Evolutionary conservation across 2,797 vertebrate genomes (phyloP), one percentile per base, ranked within the genome.

Genomic region (Clarias laeviceps): DNA sequence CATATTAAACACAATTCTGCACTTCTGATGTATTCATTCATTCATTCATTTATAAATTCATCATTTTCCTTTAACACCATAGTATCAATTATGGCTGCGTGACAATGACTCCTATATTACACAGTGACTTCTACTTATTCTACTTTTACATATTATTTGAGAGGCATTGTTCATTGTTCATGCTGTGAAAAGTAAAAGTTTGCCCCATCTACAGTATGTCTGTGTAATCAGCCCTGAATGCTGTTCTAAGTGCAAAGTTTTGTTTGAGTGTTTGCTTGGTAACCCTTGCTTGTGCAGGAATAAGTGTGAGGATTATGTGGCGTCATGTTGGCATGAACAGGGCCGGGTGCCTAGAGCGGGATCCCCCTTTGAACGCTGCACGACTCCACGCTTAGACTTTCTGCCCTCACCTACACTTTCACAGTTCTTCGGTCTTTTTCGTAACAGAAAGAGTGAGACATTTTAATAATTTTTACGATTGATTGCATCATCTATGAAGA

Each of bases 321-420:
- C 92, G 90, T 92, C 91, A 91, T 92, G 92, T 94, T 93, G 92
- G 93, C 94, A 93, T 89, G 92, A 93, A 88, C 90, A 89, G 89
- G 76, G 89, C 87, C 91, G 87, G 88, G 80, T 93, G 91, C 90
- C 91, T 89, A 90, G 90, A 93, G 92, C 92, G 91, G 94, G 93
- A 94, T 92, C 89, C 91, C 93, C 91, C 91, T 93, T 90, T 93
- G 92, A 94, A 92, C 91, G 88, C 91, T 87, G 91, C 86, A 82
- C 24, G 90, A 85, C 87, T 91, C 82, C 90, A 91, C 80, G 87
- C 85, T 89, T 81, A 88, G 86, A 89, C 88, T 88, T 81, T 82
- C 85, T 90, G 82, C 88, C 27, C 91, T 90, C 91, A 88, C 90
- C 92, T 88, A 90, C 87, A 85, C 89, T 87, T 90, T 86, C 56